A percentile compares a stretch with the other conserved stretches of the same genome.
Evolutionary conservation across 2,113 vertebrate genomes (phyloP).

Genomic region (Lophochroa leadbeateri): DNA sequence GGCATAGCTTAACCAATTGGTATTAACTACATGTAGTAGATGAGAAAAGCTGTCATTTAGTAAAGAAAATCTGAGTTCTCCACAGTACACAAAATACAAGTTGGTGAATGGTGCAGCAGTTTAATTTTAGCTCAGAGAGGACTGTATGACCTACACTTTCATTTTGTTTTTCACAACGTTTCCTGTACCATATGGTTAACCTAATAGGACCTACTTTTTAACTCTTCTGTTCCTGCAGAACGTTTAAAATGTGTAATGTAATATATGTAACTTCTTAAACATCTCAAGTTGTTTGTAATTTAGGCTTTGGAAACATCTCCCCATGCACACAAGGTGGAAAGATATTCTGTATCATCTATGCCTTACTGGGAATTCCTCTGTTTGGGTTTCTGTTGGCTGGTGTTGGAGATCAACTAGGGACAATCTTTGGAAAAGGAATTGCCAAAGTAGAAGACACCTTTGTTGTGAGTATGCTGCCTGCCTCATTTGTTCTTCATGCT

Average conservation of each 20-base stretch:
- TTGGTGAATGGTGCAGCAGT: background rate
- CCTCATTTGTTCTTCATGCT: background rate
- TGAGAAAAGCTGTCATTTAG: background rate
- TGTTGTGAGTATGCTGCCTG: constrained; percentile 82
- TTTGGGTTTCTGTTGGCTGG: constrained; percentile 97
- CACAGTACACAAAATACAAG: background rate
- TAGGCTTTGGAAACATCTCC: constrained; percentile 98
- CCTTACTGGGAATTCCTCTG: constrained; percentile 95
- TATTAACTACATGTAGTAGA: background rate
- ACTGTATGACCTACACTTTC: background rate
- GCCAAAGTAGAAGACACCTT: constrained; percentile 96
- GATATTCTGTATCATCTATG: constrained; percentile 98
- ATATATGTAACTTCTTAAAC: constrained; percentile 46
- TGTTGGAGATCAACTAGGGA: constrained; percentile 96
- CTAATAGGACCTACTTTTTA: background rate
- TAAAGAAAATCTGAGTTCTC: background rate
- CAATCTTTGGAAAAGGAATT: constrained; percentile 97
- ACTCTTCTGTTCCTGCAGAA: background rate
- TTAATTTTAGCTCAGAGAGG: background rate
- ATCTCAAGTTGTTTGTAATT: constrained; percentile 52
- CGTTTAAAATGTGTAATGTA: background rate
- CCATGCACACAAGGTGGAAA: constrained; percentile 95
- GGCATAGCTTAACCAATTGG: background rate
- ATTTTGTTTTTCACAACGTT: background rate
- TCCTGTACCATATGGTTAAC: background rate